These are phyloP conservation scores for Sthenelais limicola DNA, from an alignment of 2,888 invertebrate genomes.

Conservation along the genomic window DNA sequence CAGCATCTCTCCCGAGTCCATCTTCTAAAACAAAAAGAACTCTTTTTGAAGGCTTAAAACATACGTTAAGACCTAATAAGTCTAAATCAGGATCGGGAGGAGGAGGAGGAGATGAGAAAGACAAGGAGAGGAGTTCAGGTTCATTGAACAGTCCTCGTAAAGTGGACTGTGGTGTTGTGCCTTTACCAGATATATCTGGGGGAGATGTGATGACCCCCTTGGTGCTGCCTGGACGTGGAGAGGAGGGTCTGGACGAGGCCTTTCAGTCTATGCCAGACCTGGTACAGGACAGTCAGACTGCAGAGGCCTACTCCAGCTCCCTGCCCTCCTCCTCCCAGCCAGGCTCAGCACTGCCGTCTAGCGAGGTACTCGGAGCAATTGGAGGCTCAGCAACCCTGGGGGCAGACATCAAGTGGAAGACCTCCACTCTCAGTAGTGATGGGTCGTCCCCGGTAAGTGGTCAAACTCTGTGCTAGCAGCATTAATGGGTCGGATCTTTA, in stretches of 20 bases:
- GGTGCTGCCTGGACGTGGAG: constrained; percentile 49
- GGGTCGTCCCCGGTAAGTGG: constrained; percentile 60
- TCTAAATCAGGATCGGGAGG: constrained; percentile 68
- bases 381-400: constrained; percentile 45
- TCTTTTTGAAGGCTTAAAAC: constrained; percentile 79
- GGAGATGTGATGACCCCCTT: neutral
- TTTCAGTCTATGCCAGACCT: constrained; percentile 54
- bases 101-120: neutral
- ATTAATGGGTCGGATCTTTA: too few species aligned
- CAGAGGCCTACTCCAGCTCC: constrained; percentile 41
- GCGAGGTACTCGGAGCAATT: constrained; percentile 38
- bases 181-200: neutral
- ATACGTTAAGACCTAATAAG: constrained; percentile 75
- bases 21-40: constrained; percentile 73
- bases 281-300: constrained; percentile 49
- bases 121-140: constrained; percentile 54
- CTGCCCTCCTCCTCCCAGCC: too few species aligned
- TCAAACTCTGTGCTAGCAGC: too few species aligned
- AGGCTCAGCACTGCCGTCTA: neutral
- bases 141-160: constrained; percentile 4
- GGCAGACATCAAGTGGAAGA: constrained; percentile 44
- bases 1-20: neutral
- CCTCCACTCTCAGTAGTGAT: constrained; percentile 53
- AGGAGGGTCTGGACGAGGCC: constrained; percentile 46
- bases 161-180: constrained; percentile 37